Conservation (phyloP, 2,113 vertebrate genomes). For the Gadus macrocephalus region DNA sequence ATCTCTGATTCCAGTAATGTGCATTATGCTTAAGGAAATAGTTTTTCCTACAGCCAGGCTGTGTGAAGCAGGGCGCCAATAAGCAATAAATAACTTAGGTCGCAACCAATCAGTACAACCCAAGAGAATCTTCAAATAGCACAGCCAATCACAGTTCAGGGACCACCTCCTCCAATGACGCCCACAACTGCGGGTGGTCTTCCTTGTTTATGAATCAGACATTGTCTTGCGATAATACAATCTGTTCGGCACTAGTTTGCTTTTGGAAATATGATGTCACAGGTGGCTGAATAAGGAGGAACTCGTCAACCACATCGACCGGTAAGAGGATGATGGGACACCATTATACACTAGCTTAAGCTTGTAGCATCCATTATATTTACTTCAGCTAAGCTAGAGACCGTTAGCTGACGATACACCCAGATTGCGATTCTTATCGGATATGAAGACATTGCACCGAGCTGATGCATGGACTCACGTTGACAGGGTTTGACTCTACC, state of each 20-base stretch:
- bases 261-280: constrained; percentile 17
- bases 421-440: too few species aligned
- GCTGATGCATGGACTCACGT: too few species aligned
- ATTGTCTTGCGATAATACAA: constrained; percentile 1
- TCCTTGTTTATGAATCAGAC: constrained; percentile 1
- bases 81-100: too few species aligned
- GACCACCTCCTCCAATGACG: constrained; percentile 1
- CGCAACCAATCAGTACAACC: not conserved
- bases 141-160: not conserved
- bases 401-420: constrained; percentile 15
- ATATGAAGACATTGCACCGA: too few species aligned
- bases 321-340: constrained; percentile 21
- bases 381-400: constrained; percentile 11
- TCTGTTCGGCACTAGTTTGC: not conserved
- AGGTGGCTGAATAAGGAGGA: constrained; percentile 18
- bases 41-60: too few species aligned
- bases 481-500: too few species aligned
- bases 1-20: too few species aligned
- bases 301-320: not conserved
- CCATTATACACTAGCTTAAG: not conserved
- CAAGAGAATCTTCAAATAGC: not conserved
- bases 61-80: too few species aligned
- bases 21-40: too few species aligned
- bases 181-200: constrained; percentile 1
- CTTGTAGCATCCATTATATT: too few species aligned